A percentile compares a stretch with the other conserved stretches of the same genome.
Evolutionary conservation across 1,140 invertebrate genomes (phyloP).

Genomic region (Drosophila dunni): DNA sequence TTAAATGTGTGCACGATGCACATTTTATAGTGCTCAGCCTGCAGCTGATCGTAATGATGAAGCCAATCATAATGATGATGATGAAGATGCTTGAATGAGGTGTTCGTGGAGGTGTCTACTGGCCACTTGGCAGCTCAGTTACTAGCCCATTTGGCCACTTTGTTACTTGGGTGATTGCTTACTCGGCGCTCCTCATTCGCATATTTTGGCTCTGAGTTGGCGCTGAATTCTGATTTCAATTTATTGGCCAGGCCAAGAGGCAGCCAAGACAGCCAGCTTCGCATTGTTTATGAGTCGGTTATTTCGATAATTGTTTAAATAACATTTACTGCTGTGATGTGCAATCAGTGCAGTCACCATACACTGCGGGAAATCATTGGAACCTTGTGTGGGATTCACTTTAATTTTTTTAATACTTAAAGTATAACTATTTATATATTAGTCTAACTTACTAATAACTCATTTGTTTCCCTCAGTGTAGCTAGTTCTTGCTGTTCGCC

Average conservation of each 20-base stretch:
- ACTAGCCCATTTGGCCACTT: constrained; percentile 30
- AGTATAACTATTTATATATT: no score
- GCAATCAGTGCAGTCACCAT: constrained; percentile 10
- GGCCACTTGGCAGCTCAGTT: not conserved
- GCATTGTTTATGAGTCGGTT: constrained; percentile 41
- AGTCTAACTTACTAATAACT: no score
- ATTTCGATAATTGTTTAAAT: constrained; percentile 45
- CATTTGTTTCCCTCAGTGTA: constrained; percentile 7
- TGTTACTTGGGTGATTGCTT: constrained; percentile 25
- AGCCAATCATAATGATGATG: not conserved
- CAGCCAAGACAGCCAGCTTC: not conserved
- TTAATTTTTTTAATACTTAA: no score
- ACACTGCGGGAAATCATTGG: not conserved
- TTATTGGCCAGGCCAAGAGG: constrained; percentile 37
- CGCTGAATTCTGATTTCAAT: constrained; percentile 52
- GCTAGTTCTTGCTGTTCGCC: not conserved
- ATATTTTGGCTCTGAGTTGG: constrained; percentile 50
- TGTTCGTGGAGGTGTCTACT: constrained; percentile 6
- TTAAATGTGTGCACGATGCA: constrained; percentile 46
- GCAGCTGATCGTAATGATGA: constrained; percentile 7
- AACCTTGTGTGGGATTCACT: no score
- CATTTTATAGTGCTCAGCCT: constrained; percentile 12
- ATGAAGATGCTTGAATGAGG: constrained; percentile 1
- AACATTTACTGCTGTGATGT: constrained; percentile 36
- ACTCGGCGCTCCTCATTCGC: constrained; percentile 45